These are phyloP conservation scores for Paradisaea rubra DNA, from an alignment of 2,113 vertebrate species.

Conservation along the genomic window DNA sequence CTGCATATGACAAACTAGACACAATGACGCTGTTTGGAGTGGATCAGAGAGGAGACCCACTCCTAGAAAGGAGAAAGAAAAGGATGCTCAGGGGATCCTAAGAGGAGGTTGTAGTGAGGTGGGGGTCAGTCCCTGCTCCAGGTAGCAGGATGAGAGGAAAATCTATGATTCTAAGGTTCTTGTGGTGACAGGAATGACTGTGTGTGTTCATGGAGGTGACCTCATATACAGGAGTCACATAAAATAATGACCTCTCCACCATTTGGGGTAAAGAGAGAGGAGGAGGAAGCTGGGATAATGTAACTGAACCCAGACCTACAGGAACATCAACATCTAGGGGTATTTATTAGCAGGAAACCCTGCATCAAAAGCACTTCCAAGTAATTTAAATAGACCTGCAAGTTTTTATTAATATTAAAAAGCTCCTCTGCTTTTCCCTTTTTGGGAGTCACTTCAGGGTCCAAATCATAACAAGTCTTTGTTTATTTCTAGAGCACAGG, in stretches of 20 bases:
- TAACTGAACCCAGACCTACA: not conserved
- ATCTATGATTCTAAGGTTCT: not conserved
- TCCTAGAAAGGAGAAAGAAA: not conserved
- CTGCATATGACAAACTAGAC: not conserved
- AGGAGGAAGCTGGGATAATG: not conserved
- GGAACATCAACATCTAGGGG: not conserved
- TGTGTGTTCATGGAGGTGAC: accelerated
- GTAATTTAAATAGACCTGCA: not conserved
- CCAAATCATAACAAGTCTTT: not conserved
- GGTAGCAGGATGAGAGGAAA: not conserved
- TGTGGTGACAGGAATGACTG: not conserved
- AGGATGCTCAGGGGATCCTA: not conserved
- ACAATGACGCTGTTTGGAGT: not conserved
- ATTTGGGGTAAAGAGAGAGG: not conserved
- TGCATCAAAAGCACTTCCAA: not conserved
- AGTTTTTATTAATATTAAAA: not conserved
- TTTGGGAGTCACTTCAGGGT: not conserved
- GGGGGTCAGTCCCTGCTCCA: not conserved
- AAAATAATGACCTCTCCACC: not conserved
- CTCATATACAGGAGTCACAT: accelerated
- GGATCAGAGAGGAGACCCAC: not conserved
- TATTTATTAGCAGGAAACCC: not conserved
- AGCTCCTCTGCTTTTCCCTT: not conserved
- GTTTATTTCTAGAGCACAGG: not conserved
- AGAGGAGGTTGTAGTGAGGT: not conserved